Base-by-base conservation (phyloP, 1,140 invertebrate species). In the Heliconius nattereri region DNA sequence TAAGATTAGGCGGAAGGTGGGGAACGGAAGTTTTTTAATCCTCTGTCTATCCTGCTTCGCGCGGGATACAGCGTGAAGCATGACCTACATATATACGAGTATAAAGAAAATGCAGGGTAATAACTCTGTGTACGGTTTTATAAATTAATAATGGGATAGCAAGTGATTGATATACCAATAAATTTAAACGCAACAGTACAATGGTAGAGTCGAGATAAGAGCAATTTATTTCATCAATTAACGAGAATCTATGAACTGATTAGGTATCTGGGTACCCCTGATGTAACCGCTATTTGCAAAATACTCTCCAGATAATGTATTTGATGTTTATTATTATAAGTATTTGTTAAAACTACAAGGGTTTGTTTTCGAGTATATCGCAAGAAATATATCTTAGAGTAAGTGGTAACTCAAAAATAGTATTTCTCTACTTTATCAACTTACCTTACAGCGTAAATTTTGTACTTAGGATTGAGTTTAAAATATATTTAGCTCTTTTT, bases 151-250 rank as follows among this genome's bases (percentile, higher is more conserved):
- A 86, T 82, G 76, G 78, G 66, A 54, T 71, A 72, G 80, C 75
- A 49, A 71, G 37, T 83, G 29, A 71, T 79, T 73, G 85, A 88
- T 88, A 86, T 84, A 78, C 60, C 83, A 85, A 85, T 84, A 82
- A 76, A 80, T 85, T 83, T 79, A 85, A 80, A 81, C 54, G 75
- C 74, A 74, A 78, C 78, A 77, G 73, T 57, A 84, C 83, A 84
- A 84, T 84, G 78, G 77, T 77, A 72, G 83, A 54, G 78, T 71
- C 1, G 76, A 85, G 82, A 85, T 86, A 85, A 82, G 75, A 71
- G 71, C 78, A 84, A 81, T 83, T 83, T 57, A 79, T 83, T 83
- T 70, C 71, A 83, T 83, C 77, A 83, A 83, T 81, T 79, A 78
- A 76, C 82, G 79, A 77, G 79, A 75, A 75, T 54, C 57, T 54